A percentile compares a stretch with the other conserved stretches of the same genome.
phyloP scores from a whole-genome alignment of 2,113 vertebrate genomes.

The Anolis carolinensis region DNA sequence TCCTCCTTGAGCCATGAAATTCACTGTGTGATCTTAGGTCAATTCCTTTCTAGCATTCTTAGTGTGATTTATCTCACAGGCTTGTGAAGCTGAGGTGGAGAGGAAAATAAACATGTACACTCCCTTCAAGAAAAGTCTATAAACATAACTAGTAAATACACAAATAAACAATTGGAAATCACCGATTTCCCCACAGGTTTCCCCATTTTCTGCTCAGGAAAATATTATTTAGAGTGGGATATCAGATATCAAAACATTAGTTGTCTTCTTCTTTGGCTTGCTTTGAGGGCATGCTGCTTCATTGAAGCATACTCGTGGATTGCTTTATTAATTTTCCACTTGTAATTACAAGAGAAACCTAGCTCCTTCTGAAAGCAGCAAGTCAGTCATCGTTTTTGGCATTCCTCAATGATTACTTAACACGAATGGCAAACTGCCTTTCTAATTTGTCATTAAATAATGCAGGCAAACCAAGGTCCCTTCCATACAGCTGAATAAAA shows the following conservation, averaged over 20 bases:
- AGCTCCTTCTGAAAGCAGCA: neutral
- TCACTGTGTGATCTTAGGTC: too few species aligned
- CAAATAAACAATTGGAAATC: too few species aligned
- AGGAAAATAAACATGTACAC: too few species aligned
- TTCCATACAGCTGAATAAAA: too few species aligned
- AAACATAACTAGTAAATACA: too few species aligned
- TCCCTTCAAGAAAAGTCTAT: too few species aligned
- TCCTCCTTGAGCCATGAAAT: too few species aligned
- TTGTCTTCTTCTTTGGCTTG: neutral
- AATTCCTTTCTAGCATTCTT: too few species aligned
- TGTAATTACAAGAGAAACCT: neutral
- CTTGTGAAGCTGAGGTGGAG: too few species aligned
- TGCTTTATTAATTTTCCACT: too few species aligned
- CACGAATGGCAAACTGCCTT: neutral
- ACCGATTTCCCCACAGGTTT: too few species aligned
- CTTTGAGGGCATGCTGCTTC: neutral
- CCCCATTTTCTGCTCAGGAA: neutral
- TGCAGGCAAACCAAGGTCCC: neutral
- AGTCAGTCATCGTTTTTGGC: neutral
- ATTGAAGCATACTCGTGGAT: neutral
- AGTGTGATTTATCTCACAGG: too few species aligned
- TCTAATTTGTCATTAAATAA: neutral
- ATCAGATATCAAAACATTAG: neutral
- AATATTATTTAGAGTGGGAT: neutral
- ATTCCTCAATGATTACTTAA: neutral